Evolutionary conservation across 2,888 invertebrate genomes (phyloP), one percentile per base, ranked within the genome.

Genomic region (Hyppa rectilinea): DNA sequence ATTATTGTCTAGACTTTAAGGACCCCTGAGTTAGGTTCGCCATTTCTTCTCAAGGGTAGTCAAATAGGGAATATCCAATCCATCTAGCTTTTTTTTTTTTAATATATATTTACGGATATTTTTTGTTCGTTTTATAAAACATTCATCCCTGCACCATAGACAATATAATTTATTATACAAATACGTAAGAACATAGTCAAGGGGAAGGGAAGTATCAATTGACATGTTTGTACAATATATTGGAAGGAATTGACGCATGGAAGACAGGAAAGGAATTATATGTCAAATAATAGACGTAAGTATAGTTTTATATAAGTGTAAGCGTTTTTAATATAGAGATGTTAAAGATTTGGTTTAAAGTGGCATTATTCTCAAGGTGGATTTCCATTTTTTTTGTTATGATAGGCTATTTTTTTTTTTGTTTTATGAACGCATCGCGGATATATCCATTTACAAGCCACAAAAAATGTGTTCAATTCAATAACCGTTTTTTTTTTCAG

Each of bases 201-300:
- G 23, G 60, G 36, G 38, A 61, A 75, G 80, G 80, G 79, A 79
- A 79, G 94, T 91, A 90, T 89, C 84, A 95, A 95, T 95, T 95
- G 95, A 95, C 95, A 87, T 89, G 82, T 94, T 95, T 95, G 95
- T 95, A 95, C 95, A 92, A 62, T 69, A 62, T 75, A 88, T 89
- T 93, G 95, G 95, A 95, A 95, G 95, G 94, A 94, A 95, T 95
- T 95, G 95, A 96, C 95, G 69, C 82, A 88, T 95, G 95, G 95
- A 96, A 96, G 95, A 96, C 95, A 86, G 90, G 89, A 92, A 93
- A 90, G 87, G 89, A 92, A 91, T 88, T 81, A 71, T 71, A 81
- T 89, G 80, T 80, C 61, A 85, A 85, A 86, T 83, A 47, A 69
- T 75, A 69, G 23, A 69, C 61, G 60, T 47, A 40, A 31, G 34